Conservation (phyloP, 2,888 invertebrate genomes). For the Tetramorium bicarinatum region DNA sequence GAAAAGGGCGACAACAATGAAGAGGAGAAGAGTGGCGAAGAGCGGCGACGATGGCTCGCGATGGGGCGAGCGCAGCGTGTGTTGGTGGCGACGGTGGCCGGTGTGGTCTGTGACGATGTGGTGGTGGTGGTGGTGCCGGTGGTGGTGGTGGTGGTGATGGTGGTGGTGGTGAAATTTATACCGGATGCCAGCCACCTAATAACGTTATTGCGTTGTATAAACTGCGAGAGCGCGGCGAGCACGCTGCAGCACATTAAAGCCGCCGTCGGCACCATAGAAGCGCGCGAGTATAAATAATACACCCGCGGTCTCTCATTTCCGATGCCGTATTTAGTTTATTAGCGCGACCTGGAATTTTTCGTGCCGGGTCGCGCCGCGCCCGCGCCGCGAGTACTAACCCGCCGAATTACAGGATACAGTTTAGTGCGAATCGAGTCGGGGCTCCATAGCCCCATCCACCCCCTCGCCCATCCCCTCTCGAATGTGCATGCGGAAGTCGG, state of each 20-base stretch:
- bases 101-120: conserved; percentile 50
- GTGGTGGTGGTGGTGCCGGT: conserved; percentile 52
- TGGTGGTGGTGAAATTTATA: conserved; percentile 82
- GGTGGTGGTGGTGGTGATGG: conserved; percentile 50
- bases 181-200: conserved; percentile 85
- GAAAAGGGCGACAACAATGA: conserved; percentile 51
- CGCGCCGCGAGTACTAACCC: conserved; percentile 61
- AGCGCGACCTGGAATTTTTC: conserved; percentile 79
- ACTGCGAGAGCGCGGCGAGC: conserved; percentile 74
- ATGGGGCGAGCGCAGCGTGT: conserved; percentile 34
- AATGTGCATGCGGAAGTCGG: conserved; percentile 36
- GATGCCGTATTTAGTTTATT: conserved; percentile 85
- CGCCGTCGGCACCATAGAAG: conserved; percentile 74
- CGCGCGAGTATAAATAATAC: conserved; percentile 82
- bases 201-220: conserved; percentile 85
- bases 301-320: conserved; percentile 81
- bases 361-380: conserved; percentile 59
- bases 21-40: conserved; percentile 53
- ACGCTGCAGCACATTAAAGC: conserved; percentile 80
- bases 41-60: conserved; percentile 36
- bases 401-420: conserved; percentile 80
- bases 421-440: conserved; percentile 70
- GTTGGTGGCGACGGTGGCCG: conserved; percentile 70
- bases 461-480: background rate
- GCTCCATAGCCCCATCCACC: background rate